Evolutionary conservation across 2,888 invertebrate species (phyloP), one percentile per base, ranked within the genome.

Genomic region (Cylindroiulus punctatus): DNA sequence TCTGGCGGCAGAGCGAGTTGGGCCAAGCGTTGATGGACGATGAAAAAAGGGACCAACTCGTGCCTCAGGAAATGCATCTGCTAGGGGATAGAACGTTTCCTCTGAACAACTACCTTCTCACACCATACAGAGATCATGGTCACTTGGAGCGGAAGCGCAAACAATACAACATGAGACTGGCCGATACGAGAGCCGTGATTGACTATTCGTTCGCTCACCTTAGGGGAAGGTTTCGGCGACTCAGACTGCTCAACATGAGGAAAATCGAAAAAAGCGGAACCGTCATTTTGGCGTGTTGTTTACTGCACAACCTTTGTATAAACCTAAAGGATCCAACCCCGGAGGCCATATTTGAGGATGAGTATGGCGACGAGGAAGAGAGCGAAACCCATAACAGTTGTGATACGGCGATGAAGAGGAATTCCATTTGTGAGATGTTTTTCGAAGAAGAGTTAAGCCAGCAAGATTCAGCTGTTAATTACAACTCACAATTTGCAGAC

Each of bases 291-390:
- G 81, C 86, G 14, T 76, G 42, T 42, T 86, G 86, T 17, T 40
- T 86, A 14, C 32, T 86, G 81, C 86, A 86, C 32, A 86, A 86
- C 26, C 22, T 86, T 14, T 86, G 86, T 32, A 81, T 86, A 32
- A 81, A 86, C 65, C n/a, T 26, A 12, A 65, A 65, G 65, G 65
- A 65, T 26, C 65, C 12, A n/a, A 65, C 65, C 12, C 65, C 65
- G 26, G 65, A 65, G 65, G n/a, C n/a, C n/a, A n/a, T 65, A 12
- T 65, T 65, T 26, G 65, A 65, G 26, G 26, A 65, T 26, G 65
- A 65, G 65, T 26, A 26, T 2, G 26, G 26, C 12, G 65, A 65
- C 65, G 65, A 65, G 0, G 65, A 65, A 12, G 26, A 65, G 12
- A 65, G 12, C 12, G 65, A 65, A 26, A 65, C 65, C 65, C 26